Percentiles rank a stretch among this genome's conserved stretches.
phyloP scores from a whole-genome alignment of 2,888 invertebrate species.

The Ischnura elegans region DNA sequence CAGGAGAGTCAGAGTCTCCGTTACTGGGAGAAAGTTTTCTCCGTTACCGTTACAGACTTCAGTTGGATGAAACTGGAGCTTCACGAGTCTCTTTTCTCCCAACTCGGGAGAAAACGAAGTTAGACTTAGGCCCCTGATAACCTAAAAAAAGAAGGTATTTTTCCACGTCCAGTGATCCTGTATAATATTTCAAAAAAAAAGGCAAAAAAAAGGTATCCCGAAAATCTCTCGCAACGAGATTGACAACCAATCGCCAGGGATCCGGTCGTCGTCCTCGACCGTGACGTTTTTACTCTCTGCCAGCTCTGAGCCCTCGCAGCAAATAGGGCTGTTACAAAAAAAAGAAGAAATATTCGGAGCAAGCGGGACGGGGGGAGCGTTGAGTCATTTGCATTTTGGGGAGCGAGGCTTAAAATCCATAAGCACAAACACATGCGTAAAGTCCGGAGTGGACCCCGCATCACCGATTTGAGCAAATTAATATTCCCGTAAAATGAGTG shows the following conservation, averaged over 20 bases:
- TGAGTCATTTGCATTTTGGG: neutral
- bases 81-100: no score
- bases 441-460: neutral
- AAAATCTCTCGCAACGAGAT: neutral
- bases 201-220: neutral
- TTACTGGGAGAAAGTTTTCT: no score
- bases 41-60: no score
- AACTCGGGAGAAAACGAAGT: no score
- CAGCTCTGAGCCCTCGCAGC: neutral
- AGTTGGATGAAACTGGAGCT: no score
- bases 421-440: neutral
- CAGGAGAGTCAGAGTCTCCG: no score
- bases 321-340: neutral
- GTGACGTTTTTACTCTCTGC: neutral
- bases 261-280: neutral
- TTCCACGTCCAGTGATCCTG: no score
- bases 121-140: no score
- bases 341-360: constrained; percentile 24
- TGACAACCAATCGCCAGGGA: neutral
- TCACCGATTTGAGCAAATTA: constrained; percentile 46
- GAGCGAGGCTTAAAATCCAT: neutral
- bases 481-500: constrained; percentile 16
- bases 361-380: neutral
- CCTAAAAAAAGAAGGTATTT: no score
- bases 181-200: no score